Evolutionary conservation across 92 coral and sea anemone species (phyloP), one percentile per base, ranked within the genome.

Genomic region (Porites lobata): DNA sequence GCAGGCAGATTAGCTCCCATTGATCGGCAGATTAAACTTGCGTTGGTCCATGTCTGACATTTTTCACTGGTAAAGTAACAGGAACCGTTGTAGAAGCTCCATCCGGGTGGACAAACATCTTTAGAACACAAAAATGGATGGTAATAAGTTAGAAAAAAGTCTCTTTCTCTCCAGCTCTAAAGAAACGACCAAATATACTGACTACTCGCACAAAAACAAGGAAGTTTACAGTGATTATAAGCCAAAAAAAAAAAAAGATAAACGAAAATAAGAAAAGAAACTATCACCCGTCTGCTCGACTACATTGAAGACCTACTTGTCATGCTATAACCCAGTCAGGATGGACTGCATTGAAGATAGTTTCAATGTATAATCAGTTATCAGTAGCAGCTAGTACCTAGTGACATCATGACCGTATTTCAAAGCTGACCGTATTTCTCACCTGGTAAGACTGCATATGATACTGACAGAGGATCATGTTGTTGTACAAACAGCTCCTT

Each of bases 381-480:
- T 29, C 38, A 29, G 50, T 7, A 20, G 7, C 52, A 50, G 24
- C n/a, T n/a, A n/a, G n/a, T n/a, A n/a, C 24, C 24, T 9, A 6
- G 7, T n/a, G 8, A 50, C 29, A 15, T 22, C 29, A 4, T 38
- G 12, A 38, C 1, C 24, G 24, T 0, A 65, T 21, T 65, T 11
- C 26, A 26, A 63, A 24, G 13, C 32, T n/a, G n/a, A n/a, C n/a
- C n/a, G n/a, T n/a, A n/a, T 50, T 1, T 21, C 61, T 18, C 32
- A 92, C 96, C 96, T 79, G 88, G 72, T 69, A 94, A 77, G 59
- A 90, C 92, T 29, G 91, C 87, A 74, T 87, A 93, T 13, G 87
- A 79, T 43, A 94, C 91, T 63, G 98, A 87, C 15, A 94, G 81
- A 19, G 96, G 96, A 24, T 94, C 96, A 83, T 87, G 87, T 64